phyloP scores from a whole-genome alignment of 2,113 vertebrate genomes.

The Myotis lucifugus region DNA sequence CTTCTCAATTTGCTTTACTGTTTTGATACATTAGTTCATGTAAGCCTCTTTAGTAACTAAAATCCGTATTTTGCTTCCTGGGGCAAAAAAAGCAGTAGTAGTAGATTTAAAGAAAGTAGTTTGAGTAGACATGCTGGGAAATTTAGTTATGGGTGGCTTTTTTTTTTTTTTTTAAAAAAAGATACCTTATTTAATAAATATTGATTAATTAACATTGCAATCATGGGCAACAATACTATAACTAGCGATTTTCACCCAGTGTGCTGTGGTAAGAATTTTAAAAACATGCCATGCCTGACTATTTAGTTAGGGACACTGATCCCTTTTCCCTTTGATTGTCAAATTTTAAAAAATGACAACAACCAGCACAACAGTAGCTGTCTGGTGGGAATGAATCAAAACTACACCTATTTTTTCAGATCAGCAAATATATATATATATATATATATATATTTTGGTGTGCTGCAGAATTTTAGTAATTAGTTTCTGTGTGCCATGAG shows the following conservation, averaged over 20 bases:
- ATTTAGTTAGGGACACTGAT: not conserved
- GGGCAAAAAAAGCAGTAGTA: not conserved
- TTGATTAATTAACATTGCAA: not conserved
- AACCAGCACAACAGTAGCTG: not conserved
- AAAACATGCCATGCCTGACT: not conserved
- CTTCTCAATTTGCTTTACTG: not conserved
- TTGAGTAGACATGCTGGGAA: not conserved
- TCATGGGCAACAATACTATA: not conserved
- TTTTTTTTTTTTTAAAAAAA: not conserved
- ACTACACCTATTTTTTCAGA: not conserved
- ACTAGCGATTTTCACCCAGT: not conserved
- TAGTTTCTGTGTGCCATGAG: not conserved
- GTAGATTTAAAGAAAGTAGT: not conserved
- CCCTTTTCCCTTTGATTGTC: not conserved
- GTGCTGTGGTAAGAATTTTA: not conserved
- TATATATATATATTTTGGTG: not conserved
- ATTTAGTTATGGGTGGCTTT: not conserved
- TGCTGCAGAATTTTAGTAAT: not conserved
- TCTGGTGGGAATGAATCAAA: not conserved
- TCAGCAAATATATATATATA: not conserved
- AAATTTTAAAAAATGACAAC: not conserved
- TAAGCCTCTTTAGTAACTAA: not conserved
- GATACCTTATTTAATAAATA: not conserved
- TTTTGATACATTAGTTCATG: not conserved
- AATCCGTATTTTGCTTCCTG: not conserved